phyloP scores from a whole-genome alignment of 2,888 invertebrate species.

The Malthinus flaveolus region DNA sequence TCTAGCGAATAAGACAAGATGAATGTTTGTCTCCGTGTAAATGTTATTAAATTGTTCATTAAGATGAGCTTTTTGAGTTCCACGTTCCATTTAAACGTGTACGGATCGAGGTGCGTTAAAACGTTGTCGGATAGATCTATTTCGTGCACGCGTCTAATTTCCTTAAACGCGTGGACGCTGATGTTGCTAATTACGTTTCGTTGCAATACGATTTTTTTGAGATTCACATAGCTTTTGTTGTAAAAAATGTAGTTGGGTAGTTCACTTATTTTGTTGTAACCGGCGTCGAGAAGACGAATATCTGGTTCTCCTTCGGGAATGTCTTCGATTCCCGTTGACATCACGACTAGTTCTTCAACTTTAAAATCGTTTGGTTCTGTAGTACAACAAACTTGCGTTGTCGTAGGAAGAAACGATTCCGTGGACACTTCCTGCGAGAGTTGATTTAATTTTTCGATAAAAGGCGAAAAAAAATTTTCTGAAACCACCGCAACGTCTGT shows the following conservation, averaged over 20 bases:
- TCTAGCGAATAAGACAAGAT: conserved; percentile 45
- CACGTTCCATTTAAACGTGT: conserved; percentile 45
- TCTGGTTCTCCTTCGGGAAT: conserved; percentile 42
- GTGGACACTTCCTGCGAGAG: background rate
- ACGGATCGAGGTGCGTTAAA: conserved; percentile 42
- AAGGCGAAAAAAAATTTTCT: too few species aligned
- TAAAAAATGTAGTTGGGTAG: conserved; percentile 44
- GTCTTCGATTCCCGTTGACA: conserved; percentile 17
- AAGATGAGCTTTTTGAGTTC: conserved; percentile 46
- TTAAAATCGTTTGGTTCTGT: background rate
- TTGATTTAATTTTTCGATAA: too few species aligned
- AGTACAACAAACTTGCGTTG: conserved; percentile 6
- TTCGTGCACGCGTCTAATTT: conserved; percentile 40
- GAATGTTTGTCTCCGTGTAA: conserved; percentile 44
- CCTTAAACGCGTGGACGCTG: conserved; percentile 45
- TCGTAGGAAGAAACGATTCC: background rate
- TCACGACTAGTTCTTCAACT: conserved; percentile 2
- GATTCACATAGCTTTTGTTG: conserved; percentile 42
- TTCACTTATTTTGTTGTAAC: conserved; percentile 44
- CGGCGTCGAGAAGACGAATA: conserved; percentile 40
- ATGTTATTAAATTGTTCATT: conserved; percentile 45
- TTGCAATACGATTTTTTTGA: conserved; percentile 43
- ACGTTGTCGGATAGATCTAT: conserved; percentile 50
- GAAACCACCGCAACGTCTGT: background rate
- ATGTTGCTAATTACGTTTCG: conserved; percentile 46